phyloP scores from a whole-genome alignment of 2,888 invertebrate species.

The Phorcus lineatus region DNA sequence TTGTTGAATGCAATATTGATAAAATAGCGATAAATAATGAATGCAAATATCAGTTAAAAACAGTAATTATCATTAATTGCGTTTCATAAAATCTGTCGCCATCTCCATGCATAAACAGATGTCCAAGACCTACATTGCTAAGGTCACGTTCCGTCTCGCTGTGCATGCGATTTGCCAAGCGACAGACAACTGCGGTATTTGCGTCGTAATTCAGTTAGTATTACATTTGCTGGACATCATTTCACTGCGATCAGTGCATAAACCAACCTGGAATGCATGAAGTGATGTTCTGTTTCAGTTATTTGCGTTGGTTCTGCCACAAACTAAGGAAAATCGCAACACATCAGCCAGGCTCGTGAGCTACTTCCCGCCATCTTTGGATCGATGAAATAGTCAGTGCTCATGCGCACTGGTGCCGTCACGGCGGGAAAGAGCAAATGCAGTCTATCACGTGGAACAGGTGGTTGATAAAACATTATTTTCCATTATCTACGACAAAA shows the following conservation, averaged over 20 bases:
- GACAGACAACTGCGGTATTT: neutral
- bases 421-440: conserved; percentile 2
- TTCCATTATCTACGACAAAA: too few species aligned
- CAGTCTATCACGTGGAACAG: conserved; percentile 7
- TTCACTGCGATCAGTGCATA: neutral
- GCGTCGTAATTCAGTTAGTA: neutral
- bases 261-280: conserved; percentile 30
- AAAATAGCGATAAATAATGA: neutral
- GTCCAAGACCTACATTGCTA: conserved; percentile 5
- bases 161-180: neutral
- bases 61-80: too few species aligned
- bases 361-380: conserved; percentile 54
- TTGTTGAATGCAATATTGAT: conserved; percentile 25
- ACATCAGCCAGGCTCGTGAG: neutral
- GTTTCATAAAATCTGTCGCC: too few species aligned
- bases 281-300: neutral
- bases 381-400: conserved; percentile 23
- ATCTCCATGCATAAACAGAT: neutral
- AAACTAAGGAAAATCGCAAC: neutral
- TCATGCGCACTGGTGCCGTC: conserved; percentile 24
- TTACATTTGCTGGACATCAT: neutral
- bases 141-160: conserved; percentile 7
- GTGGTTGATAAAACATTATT: neutral
- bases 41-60: too few species aligned
- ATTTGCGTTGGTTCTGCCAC: neutral